Base-by-base conservation (phyloP, 1,140 invertebrate species). In the Vanessa atalanta region DNA sequence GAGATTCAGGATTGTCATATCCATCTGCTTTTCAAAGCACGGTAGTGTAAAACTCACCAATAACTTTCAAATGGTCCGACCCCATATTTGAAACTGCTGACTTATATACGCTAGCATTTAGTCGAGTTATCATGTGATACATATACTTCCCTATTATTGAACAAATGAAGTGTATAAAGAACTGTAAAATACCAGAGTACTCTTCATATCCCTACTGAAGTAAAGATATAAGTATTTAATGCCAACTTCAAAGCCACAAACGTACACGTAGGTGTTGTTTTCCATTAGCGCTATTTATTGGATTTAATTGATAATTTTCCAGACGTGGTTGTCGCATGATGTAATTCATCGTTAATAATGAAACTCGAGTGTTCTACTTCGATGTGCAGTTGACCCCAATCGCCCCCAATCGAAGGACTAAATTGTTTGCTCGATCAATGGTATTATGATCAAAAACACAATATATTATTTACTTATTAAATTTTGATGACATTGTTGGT, bases 341-440 rank as follows among this genome's bases (percentile, higher is more conserved):
- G 87, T 90, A 88, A 90, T 85, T 81, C 79, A 66, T 69, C 70
- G 78, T 82, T 82, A 81, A 78, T 84, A 77, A 84, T 81, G 80
- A 82, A 79, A 77, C 84, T 81, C 70, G 78, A 81, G 77, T 79
- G 85, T 83, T 78, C 79, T 82, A 81, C 83, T 85, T 92, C 89
- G 90, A 87, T 80, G 81, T 83, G 81, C 87, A 92, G 81, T 92
- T 92, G 88, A 92, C 88, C 86, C 87, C 88, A 90, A 88, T 92
- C 86, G 88, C 84, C 89, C 90, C 84, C 89, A 92, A 92, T 92
- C 87, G 89, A 92, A 92, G 88, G 87, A 88, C 89, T 89, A 85
- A 88, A 90, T 91, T 90, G 87, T 88, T 86, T 88, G 87, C 78
- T 81, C 79, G 81, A 86, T 81, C 82, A 84, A 79, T 79, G 70